Conservation (phyloP, 2,113 vertebrate species). For the Saguinus imperator region DNA sequence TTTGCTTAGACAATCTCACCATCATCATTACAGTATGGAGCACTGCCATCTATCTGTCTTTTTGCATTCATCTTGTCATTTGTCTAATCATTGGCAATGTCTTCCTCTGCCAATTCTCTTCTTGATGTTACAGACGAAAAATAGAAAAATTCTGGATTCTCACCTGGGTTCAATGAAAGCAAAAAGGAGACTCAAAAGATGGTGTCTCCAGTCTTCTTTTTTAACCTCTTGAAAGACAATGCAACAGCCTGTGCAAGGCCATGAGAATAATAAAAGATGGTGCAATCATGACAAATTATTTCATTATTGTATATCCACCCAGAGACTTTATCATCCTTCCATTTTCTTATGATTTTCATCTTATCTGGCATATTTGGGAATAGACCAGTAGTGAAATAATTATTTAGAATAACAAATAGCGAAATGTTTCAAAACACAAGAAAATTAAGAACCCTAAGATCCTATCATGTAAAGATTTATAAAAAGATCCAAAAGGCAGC, state of each 20-base stretch:
- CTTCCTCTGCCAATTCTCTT: not conserved
- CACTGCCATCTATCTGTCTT: not conserved
- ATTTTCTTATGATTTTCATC: not conserved
- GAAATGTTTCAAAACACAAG: conserved; percentile 11
- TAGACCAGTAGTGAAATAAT: not conserved
- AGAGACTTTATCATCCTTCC: not conserved
- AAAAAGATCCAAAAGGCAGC: not conserved
- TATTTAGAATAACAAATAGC: not conserved
- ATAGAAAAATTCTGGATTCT: not conserved
- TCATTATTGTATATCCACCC: not conserved
- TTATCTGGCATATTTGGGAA: not conserved
- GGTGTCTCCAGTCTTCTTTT: not conserved
- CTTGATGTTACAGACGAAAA: not conserved
- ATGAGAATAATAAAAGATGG: not conserved
- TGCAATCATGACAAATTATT: not conserved
- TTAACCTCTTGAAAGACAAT: not conserved
- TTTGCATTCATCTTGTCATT: not conserved
- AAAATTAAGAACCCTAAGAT: conserved; percentile 9
- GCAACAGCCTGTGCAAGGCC: not conserved
- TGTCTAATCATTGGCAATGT: not conserved
- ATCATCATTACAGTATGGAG: not conserved
- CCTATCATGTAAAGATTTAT: not conserved
- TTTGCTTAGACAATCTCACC: not conserved
- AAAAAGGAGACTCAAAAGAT: not conserved
- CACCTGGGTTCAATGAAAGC: conserved; percentile 19